Base-by-base conservation (phyloP, 2,888 invertebrate genomes). In the Pandemis cinnamomeana region DNA sequence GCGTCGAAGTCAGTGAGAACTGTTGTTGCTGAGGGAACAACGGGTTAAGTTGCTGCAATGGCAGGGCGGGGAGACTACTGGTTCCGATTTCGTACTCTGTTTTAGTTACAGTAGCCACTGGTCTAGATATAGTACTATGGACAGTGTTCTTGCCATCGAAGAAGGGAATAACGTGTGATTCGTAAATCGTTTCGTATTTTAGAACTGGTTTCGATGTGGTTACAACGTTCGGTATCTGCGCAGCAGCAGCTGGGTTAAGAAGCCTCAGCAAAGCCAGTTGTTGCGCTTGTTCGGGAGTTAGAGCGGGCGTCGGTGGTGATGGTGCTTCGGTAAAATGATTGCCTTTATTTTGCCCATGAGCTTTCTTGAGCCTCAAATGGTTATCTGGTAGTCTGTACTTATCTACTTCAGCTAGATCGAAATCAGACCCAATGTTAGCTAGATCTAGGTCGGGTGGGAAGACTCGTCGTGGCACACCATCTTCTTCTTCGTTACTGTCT, bases 161-260 rank as follows among this genome's bases (percentile, higher is more conserved):
- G 10, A 98, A 91, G 0, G 98, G 98, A 73, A 98, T 96, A 0
- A 98, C 96, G 83, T 97, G 97, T 0, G 97, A 97, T 86, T 98
- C 97, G 87, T 96, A 98, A 11, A 98, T 88, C 0, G 98, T 98
- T 85, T 97, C 97, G 36, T 96, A 92, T 86, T 96, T 96, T 10
- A 97, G 84, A 8, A 98, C 93, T 0, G 98, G 97, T 77, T 96
- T 96, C 0, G 97, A 97, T 0, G 97, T 97, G 0, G 97, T 97
- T 60, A 97, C 95, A 0, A 97, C 95, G 83, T 96, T 96, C 0
- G 96, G 96, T 75, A 95, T 95, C 77, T 95, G 95, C 5, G 95
- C 95, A 15, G 96, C 96, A 1, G 96, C 96, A 2, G 95, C 95
- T 7, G 96, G 97, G 83, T 96, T 96, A 13, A 97, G 90, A 10